A percentile compares a stretch with the other conserved stretches of the same genome.
These are phyloP conservation scores for Myotis daubentonii DNA, from an alignment of 2,797 vertebrate species.

Conservation along the genomic window DNA sequence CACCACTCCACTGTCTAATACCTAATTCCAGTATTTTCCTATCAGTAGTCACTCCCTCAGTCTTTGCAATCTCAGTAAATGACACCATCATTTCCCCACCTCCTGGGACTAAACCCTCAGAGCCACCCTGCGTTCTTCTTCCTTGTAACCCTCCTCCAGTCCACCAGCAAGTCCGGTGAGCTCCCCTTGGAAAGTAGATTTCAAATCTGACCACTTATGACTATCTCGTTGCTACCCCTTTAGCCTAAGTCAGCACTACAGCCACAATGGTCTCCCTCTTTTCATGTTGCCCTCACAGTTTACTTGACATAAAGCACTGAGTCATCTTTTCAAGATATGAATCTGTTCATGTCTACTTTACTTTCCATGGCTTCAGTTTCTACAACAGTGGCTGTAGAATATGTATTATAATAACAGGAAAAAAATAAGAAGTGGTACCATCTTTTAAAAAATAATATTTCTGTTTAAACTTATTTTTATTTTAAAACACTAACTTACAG, in stretches of 20 bases:
- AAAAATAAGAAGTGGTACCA: no score
- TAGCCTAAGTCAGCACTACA: not conserved
- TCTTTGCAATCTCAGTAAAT: slow-evolving; percentile 18
- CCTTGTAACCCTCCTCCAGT: not conserved
- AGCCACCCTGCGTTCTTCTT: not conserved
- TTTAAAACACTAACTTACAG: no score
- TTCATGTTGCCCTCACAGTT: slow-evolving; percentile 23
- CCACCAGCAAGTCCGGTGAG: not conserved
- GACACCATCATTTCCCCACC: not conserved
- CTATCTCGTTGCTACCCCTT: not conserved
- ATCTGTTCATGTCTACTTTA: slow-evolving; percentile 4
- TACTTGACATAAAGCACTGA: slow-evolving; percentile 6
- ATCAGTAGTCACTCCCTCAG: slow-evolving; percentile 18
- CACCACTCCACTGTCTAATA: not conserved
- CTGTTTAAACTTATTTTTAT: no score
- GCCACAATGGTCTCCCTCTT: not conserved
- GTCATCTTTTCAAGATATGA: slow-evolving; percentile 19
- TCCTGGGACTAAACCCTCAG: not conserved
- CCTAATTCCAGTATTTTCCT: slow-evolving; percentile 27
- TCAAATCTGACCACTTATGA: not conserved
- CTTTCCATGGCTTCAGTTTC: not conserved
- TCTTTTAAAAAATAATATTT: no score
- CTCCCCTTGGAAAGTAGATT: not conserved
- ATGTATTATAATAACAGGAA: no score
- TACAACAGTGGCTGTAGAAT: no score